A percentile compares a stretch with the other conserved stretches of the same genome.
Conservation (phyloP, 2,888 invertebrate species). For the Synanthedon andrenaeformis region DNA sequence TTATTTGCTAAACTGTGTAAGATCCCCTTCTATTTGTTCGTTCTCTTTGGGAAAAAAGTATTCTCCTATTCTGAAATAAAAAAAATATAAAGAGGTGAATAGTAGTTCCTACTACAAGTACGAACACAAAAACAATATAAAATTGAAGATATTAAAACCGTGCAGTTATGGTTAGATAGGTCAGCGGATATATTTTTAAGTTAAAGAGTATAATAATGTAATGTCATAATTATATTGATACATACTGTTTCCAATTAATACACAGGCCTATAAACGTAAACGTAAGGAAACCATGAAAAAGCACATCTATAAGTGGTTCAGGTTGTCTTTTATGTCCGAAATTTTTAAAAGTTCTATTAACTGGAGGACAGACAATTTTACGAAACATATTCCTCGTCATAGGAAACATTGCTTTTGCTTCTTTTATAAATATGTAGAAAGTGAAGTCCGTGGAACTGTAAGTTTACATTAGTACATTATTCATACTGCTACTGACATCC, state of each 20-base stretch:
- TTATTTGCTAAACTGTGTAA: too few species aligned
- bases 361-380: background rate
- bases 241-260: constrained; percentile 49
- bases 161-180: background rate
- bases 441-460: too few species aligned
- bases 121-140: too few species aligned
- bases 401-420: background rate
- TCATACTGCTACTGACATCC: too few species aligned
- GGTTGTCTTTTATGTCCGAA: constrained; percentile 56
- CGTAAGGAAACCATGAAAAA: constrained; percentile 59
- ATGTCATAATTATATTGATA: background rate
- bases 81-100: too few species aligned
- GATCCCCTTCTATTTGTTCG: too few species aligned
- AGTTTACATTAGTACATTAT: too few species aligned
- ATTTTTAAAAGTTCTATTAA: constrained; percentile 40
- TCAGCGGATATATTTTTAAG: background rate
- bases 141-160: background rate
- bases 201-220: background rate
- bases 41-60: too few species aligned
- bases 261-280: constrained; percentile 44
- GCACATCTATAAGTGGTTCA: constrained; percentile 30
- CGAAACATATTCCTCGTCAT: background rate
- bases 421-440: too few species aligned
- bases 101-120: too few species aligned
- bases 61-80: too few species aligned